Evolutionary conservation across 2,113 vertebrate species (phyloP).

Genomic region (Steatornis caripensis): DNA sequence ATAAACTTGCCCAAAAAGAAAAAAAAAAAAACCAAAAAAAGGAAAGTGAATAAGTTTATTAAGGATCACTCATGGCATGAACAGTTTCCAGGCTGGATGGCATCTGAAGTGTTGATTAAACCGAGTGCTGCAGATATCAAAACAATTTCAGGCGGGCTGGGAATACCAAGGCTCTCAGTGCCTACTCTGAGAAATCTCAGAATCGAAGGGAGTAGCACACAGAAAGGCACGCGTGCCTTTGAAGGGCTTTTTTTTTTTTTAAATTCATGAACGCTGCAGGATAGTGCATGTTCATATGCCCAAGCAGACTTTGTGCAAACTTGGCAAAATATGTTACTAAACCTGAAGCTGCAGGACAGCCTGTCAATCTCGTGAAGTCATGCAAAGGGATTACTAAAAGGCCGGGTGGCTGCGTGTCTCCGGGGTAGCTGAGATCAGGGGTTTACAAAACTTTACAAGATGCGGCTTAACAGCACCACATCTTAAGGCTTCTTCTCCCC

Average conservation of each 20-base stretch:
- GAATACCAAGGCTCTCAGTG: neutral
- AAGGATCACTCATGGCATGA: neutral
- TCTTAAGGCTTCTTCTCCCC: neutral
- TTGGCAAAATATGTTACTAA: conserved; percentile 3
- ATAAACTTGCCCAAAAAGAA: neutral
- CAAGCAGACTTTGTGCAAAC: neutral
- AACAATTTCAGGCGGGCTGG: neutral
- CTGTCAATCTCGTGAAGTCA: neutral
- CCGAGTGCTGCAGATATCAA: neutral
- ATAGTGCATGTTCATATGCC: neutral
- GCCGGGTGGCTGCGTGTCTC: rapidly evolving
- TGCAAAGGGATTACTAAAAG: neutral
- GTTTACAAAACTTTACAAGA: neutral
- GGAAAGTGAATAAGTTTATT: neutral
- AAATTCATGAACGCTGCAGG: neutral
- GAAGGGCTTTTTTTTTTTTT: neutral
- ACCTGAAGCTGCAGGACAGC: conserved; percentile 18
- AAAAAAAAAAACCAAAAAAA: neutral
- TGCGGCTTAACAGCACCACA: neutral
- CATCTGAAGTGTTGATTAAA: neutral
- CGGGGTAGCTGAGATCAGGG: neutral
- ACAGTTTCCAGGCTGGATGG: neutral
- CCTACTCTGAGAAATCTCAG: neutral
- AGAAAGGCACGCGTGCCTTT: neutral
- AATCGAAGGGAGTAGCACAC: neutral